phyloP scores from a whole-genome alignment of 2,888 invertebrate species.

The Scrobipalpa costella region DNA sequence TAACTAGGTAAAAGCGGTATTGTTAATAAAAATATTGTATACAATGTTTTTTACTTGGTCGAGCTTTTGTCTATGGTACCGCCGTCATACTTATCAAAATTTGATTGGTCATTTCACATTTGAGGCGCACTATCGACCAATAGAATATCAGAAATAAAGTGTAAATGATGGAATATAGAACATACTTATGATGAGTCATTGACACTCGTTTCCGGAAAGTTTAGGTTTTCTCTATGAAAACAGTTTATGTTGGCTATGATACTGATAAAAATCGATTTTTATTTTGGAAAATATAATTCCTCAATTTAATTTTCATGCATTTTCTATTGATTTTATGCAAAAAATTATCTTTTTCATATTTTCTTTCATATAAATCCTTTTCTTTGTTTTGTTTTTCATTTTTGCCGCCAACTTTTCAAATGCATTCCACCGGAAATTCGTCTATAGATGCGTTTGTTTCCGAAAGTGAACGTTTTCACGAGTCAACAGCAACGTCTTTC shows the following conservation, averaged over 20 bases:
- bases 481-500: conserved; percentile 82
- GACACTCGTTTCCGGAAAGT: conserved; percentile 80
- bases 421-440: conserved; percentile 76
- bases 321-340: background rate
- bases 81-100: background rate
- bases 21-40: background rate
- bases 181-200: conserved; percentile 70
- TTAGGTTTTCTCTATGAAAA: conserved; percentile 62
- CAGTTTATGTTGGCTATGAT: conserved; percentile 58
- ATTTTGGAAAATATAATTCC: background rate
- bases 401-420: conserved; percentile 74
- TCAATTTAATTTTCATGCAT: background rate
- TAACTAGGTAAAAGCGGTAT: background rate
- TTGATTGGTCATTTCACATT: conserved; percentile 3
- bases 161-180: conserved; percentile 45
- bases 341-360: background rate
- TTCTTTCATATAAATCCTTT: conserved; percentile 15
- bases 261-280: conserved; percentile 30
- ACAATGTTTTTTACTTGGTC: background rate
- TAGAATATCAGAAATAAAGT: background rate
- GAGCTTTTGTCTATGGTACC: background rate
- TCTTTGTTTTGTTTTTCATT: conserved; percentile 28
- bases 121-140: background rate
- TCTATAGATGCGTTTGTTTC: conserved; percentile 82
- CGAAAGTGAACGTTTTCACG: conserved; percentile 81